These are phyloP conservation scores for Entomobrya proxima DNA, from an alignment of 2,888 invertebrate species.

Conservation along the genomic window DNA sequence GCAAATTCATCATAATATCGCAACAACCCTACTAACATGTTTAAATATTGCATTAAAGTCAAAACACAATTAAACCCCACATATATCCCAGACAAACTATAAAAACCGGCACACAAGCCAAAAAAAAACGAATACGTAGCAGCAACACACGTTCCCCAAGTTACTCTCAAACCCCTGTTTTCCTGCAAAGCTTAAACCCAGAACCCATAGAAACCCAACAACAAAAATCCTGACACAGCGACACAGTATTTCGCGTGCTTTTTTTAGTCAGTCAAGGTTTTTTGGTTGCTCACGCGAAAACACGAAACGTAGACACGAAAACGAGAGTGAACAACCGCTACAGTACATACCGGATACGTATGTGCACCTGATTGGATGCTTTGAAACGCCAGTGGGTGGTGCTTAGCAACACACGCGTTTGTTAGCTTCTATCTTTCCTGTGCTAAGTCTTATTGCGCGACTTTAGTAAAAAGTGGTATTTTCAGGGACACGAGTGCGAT, in stretches of 20 bases:
- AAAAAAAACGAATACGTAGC: too few relatives aligned
- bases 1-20: too few relatives aligned
- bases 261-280: conserved; percentile 48
- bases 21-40: too few relatives aligned
- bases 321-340: conserved; percentile 51
- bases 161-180: conserved; percentile 65
- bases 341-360: background rate
- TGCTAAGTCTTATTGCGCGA: conserved; percentile 22
- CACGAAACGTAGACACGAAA: background rate
- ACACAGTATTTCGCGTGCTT: conserved; percentile 36
- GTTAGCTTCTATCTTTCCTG: too few relatives aligned
- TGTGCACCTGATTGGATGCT: background rate
- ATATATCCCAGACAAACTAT: too few relatives aligned
- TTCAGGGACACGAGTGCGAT: conserved; percentile 66
- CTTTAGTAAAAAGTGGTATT: conserved; percentile 38
- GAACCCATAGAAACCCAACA: background rate
- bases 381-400: background rate
- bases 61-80: too few relatives aligned
- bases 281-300: background rate
- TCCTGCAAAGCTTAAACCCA: conserved; percentile 32
- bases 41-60: too few relatives aligned
- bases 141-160: background rate
- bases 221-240: conserved; percentile 18
- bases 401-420: too few relatives aligned
- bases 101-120: too few relatives aligned